A percentile compares a stretch with the other conserved stretches of the same genome.
phyloP scores from a whole-genome alignment of 2,113 vertebrate species.

The Paradoxurus hermaphroditus region DNA sequence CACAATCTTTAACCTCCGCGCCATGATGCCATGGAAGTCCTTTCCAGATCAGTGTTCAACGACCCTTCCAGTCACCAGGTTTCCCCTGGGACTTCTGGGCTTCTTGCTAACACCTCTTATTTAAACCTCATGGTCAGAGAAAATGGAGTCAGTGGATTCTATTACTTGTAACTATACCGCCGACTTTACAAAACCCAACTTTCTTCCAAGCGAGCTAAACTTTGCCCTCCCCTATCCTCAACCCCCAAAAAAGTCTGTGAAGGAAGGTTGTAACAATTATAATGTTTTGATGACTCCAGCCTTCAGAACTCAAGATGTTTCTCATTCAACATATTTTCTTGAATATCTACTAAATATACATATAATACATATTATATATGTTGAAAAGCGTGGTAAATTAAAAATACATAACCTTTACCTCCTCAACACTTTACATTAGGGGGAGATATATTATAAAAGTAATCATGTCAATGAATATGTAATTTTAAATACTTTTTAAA shows the following conservation, averaged over 20 bases:
- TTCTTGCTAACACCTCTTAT: neutral
- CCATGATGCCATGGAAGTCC: neutral
- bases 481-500: neutral
- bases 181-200: neutral
- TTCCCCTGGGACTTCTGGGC: neutral
- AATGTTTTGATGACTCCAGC: neutral
- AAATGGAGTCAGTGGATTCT: neutral
- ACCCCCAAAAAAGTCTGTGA: neutral
- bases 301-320: neutral
- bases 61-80: neutral
- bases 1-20: neutral
- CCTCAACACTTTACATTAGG: neutral
- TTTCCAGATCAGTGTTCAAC: neutral
- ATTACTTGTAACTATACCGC: accelerated
- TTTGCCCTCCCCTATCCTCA: accelerated
- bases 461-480: neutral
- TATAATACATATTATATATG: neutral
- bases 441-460: neutral
- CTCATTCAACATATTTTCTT: neutral
- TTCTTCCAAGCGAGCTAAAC: neutral
- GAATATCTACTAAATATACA: neutral
- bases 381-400: neutral
- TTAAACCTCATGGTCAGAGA: neutral
- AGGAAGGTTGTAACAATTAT: neutral
- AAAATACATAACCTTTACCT: neutral